Base-by-base conservation (phyloP, 1,140 invertebrate species). In the Chelonus insularis region DNA sequence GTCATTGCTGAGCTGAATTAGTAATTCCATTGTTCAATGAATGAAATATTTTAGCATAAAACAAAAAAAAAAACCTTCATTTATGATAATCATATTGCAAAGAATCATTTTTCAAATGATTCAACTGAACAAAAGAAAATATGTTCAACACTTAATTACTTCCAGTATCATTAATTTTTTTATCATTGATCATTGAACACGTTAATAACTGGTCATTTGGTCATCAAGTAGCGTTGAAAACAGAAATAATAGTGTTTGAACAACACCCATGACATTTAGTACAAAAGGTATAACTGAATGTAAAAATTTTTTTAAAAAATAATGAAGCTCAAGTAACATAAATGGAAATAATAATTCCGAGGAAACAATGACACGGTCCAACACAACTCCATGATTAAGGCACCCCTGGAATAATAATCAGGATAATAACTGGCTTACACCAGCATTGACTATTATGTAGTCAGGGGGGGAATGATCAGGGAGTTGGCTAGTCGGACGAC, bases 381-480 rank as follows among this genome's bases (percentile, higher is more conserved):
- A 72, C 72, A 70, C 71, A 16, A 43, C 41, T 68, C 67, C 66
- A 72, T 73, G 72, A 75, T 78, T 77, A 75, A 63, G 63, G 23
- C 69, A 63, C 62, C 68, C 69, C 63, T 18, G 71, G 73, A 76
- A 77, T 75, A 73, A 78, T 77, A 74, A 76, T 76, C 72, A 71
- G 67, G 72, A 76, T 79, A 79, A 79, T 78, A 73, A 75, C 62
- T 63, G 74, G 71, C 71, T 77, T 76, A 73, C 72, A 75, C 72
- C 75, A 71, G 69, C 69, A 62, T 58, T 58, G 50, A 52, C 52
- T 62, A 51, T 47, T 20, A 43, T 29, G 36, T 23, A 50, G 23
- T 43, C 34, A 50, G 43, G 11, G 50, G 37, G 64, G 34, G 36
- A 23, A 20, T 25, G 25, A 29, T 20, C 7, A 14, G 23, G 52